phyloP scores from a whole-genome alignment of 2,888 invertebrate genomes.

The Gibbula magus region DNA sequence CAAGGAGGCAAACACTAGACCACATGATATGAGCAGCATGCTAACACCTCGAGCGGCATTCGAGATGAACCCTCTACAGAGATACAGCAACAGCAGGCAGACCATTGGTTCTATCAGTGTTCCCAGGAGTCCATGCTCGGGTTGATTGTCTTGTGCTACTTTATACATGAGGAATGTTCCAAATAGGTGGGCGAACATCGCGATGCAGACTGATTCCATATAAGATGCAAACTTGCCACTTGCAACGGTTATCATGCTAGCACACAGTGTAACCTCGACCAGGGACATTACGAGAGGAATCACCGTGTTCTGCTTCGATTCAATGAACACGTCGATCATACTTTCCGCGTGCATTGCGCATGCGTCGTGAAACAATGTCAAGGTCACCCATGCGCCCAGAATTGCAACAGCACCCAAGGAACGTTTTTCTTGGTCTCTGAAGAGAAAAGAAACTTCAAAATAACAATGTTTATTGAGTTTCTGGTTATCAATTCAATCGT shows the following conservation, averaged over 20 bases:
- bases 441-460: too few relatives aligned
- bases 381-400: neutral
- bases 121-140: neutral
- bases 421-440: too few relatives aligned
- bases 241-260: neutral
- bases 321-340: neutral
- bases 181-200: neutral
- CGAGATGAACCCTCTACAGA: constrained; percentile 37
- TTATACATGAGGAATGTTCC: constrained; percentile 14
- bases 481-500: too few relatives aligned
- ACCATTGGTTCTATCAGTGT: constrained; percentile 40
- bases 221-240: constrained; percentile 23
- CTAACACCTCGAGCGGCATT: constrained; percentile 18
- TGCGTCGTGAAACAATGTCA: neutral
- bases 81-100: constrained; percentile 35
- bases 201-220: constrained; percentile 21
- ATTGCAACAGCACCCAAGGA: too few relatives aligned
- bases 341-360: neutral
- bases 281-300: constrained; percentile 6
- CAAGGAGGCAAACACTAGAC: constrained; percentile 37
- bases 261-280: neutral
- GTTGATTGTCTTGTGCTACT: neutral
- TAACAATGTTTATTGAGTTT: too few relatives aligned
- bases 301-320: neutral
- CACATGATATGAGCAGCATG: constrained; percentile 31